phyloP scores from a whole-genome alignment of 2,888 invertebrate genomes.

The Sycophila texana region DNA sequence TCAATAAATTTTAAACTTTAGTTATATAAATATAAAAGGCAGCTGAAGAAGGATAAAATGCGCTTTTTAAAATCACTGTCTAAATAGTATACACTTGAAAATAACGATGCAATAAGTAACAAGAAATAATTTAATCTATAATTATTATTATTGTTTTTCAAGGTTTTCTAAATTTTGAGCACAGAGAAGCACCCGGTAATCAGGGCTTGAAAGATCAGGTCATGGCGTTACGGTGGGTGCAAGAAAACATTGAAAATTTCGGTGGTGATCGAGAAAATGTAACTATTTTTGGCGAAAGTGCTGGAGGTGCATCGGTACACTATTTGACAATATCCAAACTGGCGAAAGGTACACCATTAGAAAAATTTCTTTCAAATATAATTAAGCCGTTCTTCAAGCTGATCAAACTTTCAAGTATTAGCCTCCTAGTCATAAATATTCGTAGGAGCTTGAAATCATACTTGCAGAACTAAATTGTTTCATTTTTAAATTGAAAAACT shows the following conservation, averaged over 20 bases:
- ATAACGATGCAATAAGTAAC: too few species aligned
- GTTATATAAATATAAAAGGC: too few species aligned
- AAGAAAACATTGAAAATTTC: conserved; percentile 68
- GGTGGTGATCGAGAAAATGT: conserved; percentile 68
- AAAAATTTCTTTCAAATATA: conserved; percentile 3
- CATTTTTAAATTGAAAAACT: background rate
- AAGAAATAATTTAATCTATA: background rate
- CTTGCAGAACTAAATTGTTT: too few species aligned
- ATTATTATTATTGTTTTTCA: background rate
- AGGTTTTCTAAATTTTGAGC: conserved; percentile 70
- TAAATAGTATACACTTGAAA: too few species aligned
- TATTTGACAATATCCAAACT: conserved; percentile 69
- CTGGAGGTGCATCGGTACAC: conserved; percentile 66
- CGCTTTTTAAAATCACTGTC: background rate
- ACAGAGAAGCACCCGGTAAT: conserved; percentile 68
- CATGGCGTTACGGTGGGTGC: conserved; percentile 69
- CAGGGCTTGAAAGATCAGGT: conserved; percentile 71
- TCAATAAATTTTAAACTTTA: too few species aligned
- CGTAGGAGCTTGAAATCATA: too few species aligned
- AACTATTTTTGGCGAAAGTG: conserved; percentile 68
- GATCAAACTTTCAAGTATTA: too few species aligned
- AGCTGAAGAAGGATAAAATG: too few species aligned
- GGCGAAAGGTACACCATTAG: conserved; percentile 65
- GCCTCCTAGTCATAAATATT: too few species aligned
- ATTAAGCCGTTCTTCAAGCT: too few species aligned